phyloP scores from a whole-genome alignment of 2,113 vertebrate species.

The Pollachius pollachius region DNA sequence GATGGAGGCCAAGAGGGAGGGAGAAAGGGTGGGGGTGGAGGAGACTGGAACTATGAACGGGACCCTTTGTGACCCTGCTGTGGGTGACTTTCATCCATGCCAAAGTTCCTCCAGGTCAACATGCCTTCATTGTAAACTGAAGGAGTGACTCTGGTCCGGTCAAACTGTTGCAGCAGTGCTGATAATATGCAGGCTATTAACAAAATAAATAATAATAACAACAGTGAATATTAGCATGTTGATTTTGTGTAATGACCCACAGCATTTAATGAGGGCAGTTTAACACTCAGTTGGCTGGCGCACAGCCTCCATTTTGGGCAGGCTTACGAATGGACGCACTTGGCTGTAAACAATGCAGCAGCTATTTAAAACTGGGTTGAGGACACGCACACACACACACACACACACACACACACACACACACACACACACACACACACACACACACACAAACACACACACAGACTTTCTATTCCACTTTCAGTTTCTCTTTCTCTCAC shows the following conservation, averaged over 20 bases:
- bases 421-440: neutral
- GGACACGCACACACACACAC: neutral
- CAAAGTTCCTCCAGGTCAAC: conserved; percentile 7
- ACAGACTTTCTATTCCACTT: too few relatives aligned
- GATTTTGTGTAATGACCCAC: conserved; percentile 1
- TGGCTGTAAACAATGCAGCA: conserved; percentile 2
- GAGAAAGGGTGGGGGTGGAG: neutral
- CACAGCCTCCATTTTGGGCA: conserved; percentile 1
- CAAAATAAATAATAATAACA: neutral
- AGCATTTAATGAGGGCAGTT: neutral
- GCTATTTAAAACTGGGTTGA: neutral
- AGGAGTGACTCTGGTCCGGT: too few relatives aligned
- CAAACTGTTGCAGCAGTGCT: neutral
- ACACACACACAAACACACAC: neutral
- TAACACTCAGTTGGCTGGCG: neutral
- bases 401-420: neutral
- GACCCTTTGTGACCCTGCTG: conserved; percentile 22
- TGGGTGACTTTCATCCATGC: conserved; percentile 26
- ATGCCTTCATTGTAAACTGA: neutral
- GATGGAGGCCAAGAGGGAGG: conserved; percentile 3
- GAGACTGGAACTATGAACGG: conserved; percentile 21
- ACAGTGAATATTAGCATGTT: neutral
- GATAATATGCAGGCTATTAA: conserved; percentile 9
- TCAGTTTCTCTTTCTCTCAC: neutral
- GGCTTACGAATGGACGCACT: neutral